Evolutionary conservation across 2,113 vertebrate species (phyloP), one percentile per base, ranked within the genome.

Genomic region (Meles meles): DNA sequence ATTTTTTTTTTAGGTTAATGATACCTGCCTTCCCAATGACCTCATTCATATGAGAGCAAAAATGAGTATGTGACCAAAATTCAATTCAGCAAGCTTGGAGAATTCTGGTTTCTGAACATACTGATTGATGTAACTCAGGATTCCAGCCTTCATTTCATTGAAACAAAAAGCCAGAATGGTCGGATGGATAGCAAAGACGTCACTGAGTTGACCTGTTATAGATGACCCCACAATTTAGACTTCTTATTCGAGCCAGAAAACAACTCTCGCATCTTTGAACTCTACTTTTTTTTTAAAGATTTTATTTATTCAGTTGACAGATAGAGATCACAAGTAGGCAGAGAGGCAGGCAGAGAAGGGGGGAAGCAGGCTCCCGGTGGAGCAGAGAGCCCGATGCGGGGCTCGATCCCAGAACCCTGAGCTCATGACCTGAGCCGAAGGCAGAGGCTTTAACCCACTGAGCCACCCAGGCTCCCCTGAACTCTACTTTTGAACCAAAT

Each of bases 111-210:
- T 94, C 85, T 79, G 71, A 52, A 88, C 77, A 67, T 6, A 84
- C n/a, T 42, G 39, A 42, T 13, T 61, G 74, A 74, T 9, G 47
- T 44, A 49, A 88, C 25, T 90, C 47, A 55, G 52, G 39, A 71
- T 55, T 63, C 72, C 77, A 96, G 88, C 61, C 23, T 69, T n/a
- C 76, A 71, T 76, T 61, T 25, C 63, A 49, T 31, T 84, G 52
- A 97, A 96, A 89, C 17, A 31, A 96, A 84, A 92, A 77, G 57
- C 76, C 86, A 89, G 77, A 82, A 82, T 5, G 55, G 21, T 0
- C 80, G 86, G 42, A 29, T 92, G 59, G 27, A 18, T 83, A 67
- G 31, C 49, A 93, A 90, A 94, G 57, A 82, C 37, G 59, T 76
- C 94, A 44, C 25, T 0, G 5, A 49, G 29, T 25, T 69, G 23